phyloP scores from a whole-genome alignment of 2,888 invertebrate species.

The Orthonevra nobilis region DNA sequence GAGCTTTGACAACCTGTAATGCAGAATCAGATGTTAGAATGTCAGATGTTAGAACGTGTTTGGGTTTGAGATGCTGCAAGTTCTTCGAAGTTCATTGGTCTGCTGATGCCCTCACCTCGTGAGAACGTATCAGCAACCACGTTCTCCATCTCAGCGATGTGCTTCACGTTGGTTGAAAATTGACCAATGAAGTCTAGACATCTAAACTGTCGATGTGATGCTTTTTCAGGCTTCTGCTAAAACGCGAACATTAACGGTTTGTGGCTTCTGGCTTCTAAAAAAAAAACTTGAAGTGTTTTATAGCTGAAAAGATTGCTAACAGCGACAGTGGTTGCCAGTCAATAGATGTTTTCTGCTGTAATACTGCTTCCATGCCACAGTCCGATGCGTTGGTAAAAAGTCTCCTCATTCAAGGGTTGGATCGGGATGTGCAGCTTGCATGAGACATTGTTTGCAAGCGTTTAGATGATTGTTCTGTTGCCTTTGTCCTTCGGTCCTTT shows the following conservation, averaged over 20 bases:
- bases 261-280: too few relatives aligned
- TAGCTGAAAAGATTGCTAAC: conserved; percentile 21
- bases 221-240: background rate
- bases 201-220: conserved; percentile 18
- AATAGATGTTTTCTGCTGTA: conserved; percentile 13
- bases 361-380: too few relatives aligned
- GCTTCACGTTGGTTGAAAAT: conserved; percentile 9
- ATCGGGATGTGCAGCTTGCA: too few relatives aligned
- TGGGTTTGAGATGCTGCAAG: conserved; percentile 37
- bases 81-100: conserved; percentile 6
- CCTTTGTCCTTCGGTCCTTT: too few relatives aligned
- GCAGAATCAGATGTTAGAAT: background rate
- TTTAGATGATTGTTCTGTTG: too few relatives aligned
- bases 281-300: conserved; percentile 5
- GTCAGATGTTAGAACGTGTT: too few relatives aligned
- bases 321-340: conserved; percentile 38
- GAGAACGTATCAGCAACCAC: conserved; percentile 2
- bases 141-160: conserved; percentile 15
- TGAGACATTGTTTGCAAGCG: too few relatives aligned
- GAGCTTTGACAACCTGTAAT: conserved; percentile 2
- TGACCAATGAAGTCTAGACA: conserved; percentile 23
- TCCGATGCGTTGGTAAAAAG: too few relatives aligned
- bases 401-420: too few relatives aligned
- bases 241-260: too few relatives aligned
- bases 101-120: conserved; percentile 10